phyloP scores from a whole-genome alignment of 1,140 invertebrate species.

The Copidosoma floridanum region DNA sequence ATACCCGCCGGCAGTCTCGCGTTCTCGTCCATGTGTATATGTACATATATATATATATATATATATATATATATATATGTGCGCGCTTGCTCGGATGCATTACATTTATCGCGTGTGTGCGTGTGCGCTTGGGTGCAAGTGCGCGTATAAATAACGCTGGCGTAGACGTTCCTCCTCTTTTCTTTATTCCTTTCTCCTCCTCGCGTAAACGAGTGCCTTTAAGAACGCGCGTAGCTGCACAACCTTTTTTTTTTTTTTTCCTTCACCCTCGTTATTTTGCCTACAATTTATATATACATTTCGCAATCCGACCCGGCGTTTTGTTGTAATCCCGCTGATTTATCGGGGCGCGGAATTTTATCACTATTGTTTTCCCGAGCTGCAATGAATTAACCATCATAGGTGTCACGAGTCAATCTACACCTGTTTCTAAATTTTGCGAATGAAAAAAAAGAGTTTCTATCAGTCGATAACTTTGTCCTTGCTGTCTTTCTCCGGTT shows the following conservation, averaged over 20 bases:
- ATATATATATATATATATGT: conserved; percentile 29
- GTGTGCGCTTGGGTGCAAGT: neutral
- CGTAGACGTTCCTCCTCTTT: conserved; percentile 14
- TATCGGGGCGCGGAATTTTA: no score
- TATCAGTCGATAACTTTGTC: conserved; percentile 21
- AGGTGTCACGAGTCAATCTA: no score
- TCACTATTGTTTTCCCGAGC: no score
- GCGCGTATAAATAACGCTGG: conserved; percentile 18
- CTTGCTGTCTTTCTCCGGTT: conserved; percentile 3
- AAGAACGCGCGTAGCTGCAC: conserved; percentile 24
- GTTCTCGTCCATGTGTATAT: conserved; percentile 17
- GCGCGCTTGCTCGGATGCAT: conserved; percentile 28
- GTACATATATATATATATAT: conserved; percentile 33
- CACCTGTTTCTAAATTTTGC: no score
- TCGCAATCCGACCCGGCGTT: no score
- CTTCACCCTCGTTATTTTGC: no score
- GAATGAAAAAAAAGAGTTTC: neutral
- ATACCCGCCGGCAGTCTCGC: no score
- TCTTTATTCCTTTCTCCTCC: conserved; percentile 28
- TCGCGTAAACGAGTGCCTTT: no score
- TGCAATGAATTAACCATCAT: no score
- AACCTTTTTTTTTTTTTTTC: conserved; percentile 14
- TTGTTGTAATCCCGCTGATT: no score
- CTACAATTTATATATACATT: no score
- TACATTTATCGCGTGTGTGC: conserved; percentile 6